Base-by-base conservation (phyloP, 2,888 invertebrate genomes). In the Drosophila imparisetae region DNA sequence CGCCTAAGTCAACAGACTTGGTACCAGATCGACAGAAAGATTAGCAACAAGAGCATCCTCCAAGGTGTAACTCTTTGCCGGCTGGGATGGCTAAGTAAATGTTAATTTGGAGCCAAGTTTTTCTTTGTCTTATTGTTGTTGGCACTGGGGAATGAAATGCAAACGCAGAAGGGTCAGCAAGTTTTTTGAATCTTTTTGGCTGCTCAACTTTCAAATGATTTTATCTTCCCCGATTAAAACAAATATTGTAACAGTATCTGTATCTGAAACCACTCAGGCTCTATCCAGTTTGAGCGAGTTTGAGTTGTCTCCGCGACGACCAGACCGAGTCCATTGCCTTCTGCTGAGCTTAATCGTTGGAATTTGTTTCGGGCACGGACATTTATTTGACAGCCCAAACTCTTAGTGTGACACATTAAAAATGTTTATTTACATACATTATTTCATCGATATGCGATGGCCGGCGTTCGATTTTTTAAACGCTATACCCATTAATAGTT, bases 331-430 rank as follows among this genome's bases (percentile, higher is more conserved):
- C 63, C 59, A 40, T 59, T 72, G 73, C 52, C 60, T 61, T 69
- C 15, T 53, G 62, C 52, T 36, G 76, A 74, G 80, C 84, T 73
- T 65, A 80, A 89, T 86, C 89, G 72, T 63, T 59, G 68, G 75
- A 75, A 74, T 81, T 81, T 58, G 74, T 75, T 75, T 70, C 30
- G 66, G 69, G 38, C 70, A 63, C 58, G 57, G 54, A 65, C 75
- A 86, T 90, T 89, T 83, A 87, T 90, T 75, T 83, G 83, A 90
- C 91, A 91, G 64, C 65, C 67, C 29, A 72, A 84, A 79, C 80
- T 89, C 78, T 66, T 76, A 81, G 77, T 79, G 81, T 81, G 83
- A 87, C 90, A 91, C 86, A 77, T 89, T 81, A 72, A 70, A 80
- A 78, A 73, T 62, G 63, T 71, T 77, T 78, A 77, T 81, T 55